Conservation (phyloP, 2,888 invertebrate genomes). For the Orthosia incerta region DNA sequence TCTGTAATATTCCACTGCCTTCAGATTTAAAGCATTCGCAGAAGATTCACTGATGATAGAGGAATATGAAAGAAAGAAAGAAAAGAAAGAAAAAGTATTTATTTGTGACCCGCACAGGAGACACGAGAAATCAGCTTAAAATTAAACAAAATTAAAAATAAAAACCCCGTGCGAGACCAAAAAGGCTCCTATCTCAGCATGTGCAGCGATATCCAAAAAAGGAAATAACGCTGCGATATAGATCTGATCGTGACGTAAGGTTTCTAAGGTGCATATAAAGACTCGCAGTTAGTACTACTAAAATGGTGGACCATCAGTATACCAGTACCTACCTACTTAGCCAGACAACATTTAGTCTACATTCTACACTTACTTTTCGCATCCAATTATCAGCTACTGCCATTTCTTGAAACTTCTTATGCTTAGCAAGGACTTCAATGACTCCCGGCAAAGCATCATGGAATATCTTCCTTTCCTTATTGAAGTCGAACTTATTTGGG, state of each 20-base stretch:
- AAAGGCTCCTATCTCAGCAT: no score
- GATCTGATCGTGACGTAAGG: no score
- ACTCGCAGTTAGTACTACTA: background rate
- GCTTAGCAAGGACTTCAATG: slow-evolving; percentile 55
- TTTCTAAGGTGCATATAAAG: no score
- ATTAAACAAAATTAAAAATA: no score
- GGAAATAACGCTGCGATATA: no score
- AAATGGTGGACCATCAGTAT: background rate
- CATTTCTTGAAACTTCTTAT: slow-evolving; percentile 62
- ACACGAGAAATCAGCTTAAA: no score
- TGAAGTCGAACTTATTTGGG: slow-evolving; percentile 47
- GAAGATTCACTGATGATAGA: background rate
- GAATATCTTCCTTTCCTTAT: slow-evolving; percentile 56
- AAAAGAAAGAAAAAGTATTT: no score
- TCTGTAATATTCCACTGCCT: slow-evolving; percentile 1
- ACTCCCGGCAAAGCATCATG: slow-evolving; percentile 57
- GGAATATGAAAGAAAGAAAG: no score
- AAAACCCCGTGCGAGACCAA: no score
- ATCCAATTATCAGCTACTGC: slow-evolving; percentile 65
- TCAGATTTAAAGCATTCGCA: background rate
- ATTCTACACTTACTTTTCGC: slow-evolving; percentile 59
- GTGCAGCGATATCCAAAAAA: no score
- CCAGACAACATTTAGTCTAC: background rate
- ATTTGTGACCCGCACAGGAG: no score
- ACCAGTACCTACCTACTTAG: background rate